A percentile compares a stretch with the other conserved stretches of the same genome.
Evolutionary conservation across 2,113 vertebrate genomes (phyloP).

Genomic region (Rhinopomastus cyanomelas): DNA sequence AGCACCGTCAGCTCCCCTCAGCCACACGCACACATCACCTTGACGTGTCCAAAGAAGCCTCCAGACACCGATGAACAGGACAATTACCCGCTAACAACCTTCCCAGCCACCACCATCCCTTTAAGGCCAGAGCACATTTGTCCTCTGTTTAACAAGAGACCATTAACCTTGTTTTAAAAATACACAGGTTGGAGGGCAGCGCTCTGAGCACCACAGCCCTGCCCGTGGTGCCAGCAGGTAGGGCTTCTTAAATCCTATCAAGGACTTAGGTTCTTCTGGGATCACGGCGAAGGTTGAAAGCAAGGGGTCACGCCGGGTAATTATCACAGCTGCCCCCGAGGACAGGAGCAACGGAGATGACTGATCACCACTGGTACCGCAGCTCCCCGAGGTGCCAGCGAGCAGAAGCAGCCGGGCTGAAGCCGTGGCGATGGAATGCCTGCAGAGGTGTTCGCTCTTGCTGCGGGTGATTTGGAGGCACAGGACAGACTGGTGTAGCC

Average conservation of each 20-base stretch:
- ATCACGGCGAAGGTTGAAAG: too few species aligned
- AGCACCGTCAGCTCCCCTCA: background rate
- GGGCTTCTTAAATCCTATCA: conserved; percentile 29
- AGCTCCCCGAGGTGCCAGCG: background rate
- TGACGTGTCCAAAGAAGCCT: background rate
- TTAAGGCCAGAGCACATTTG: background rate
- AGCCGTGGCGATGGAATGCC: background rate
- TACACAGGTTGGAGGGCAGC: conserved; percentile 7
- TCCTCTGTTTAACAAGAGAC: conserved; percentile 12
- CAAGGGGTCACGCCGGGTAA: conserved; percentile 56
- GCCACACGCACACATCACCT: background rate
- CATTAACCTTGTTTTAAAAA: conserved; percentile 61
- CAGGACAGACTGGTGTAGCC: background rate
- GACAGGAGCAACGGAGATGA: conserved; percentile 35
- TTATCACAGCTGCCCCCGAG: conserved; percentile 20
- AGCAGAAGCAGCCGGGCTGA: background rate
- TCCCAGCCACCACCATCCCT: background rate
- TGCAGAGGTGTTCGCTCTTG: background rate
- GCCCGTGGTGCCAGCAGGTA: conserved; percentile 16
- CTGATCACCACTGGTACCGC: conserved; percentile 14
- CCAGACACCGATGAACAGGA: background rate
- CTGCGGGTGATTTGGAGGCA: background rate
- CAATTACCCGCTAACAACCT: background rate
- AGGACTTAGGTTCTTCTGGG: conserved; percentile 54
- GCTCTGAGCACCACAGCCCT: background rate